Conservation (phyloP, 2,888 invertebrate species). For the Nipponacmea schrenckii region DNA sequence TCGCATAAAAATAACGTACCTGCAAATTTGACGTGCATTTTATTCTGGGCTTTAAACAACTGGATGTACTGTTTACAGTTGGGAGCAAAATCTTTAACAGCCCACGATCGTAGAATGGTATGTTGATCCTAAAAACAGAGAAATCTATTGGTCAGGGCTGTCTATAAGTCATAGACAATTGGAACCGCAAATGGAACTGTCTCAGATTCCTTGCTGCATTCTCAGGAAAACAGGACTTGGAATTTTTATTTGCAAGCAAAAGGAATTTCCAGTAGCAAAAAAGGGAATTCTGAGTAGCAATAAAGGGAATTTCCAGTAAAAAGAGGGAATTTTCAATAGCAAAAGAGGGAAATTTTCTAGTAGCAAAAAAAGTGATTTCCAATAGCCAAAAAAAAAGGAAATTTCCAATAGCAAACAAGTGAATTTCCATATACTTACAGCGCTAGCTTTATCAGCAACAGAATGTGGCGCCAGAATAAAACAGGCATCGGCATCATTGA, state of each 20-base stretch:
- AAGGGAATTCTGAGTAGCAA: too few species aligned
- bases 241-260: too few species aligned
- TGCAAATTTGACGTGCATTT: constrained; percentile 97
- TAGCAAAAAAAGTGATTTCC: too few species aligned
- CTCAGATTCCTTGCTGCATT: background rate
- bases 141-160: background rate
- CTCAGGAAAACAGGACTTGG: background rate
- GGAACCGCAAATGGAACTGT: background rate
- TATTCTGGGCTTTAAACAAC: constrained; percentile 97
- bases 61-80: constrained; percentile 97
- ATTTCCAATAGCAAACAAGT: too few species aligned
- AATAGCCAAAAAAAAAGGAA: too few species aligned
- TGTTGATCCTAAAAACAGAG: constrained; percentile 75
- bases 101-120: constrained; percentile 89
- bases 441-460: constrained; percentile 94
- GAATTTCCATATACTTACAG: constrained; percentile 73
- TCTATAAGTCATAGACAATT: background rate
- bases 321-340: background rate
- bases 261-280: too few species aligned
- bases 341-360: too few species aligned
- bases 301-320: background rate
- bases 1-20: constrained; percentile 55
- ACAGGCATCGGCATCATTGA: constrained; percentile 97
- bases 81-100: constrained; percentile 97
- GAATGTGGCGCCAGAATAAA: constrained; percentile 95